phyloP scores from a whole-genome alignment of 2,888 invertebrate species.

The Dysmachus trigonus region DNA sequence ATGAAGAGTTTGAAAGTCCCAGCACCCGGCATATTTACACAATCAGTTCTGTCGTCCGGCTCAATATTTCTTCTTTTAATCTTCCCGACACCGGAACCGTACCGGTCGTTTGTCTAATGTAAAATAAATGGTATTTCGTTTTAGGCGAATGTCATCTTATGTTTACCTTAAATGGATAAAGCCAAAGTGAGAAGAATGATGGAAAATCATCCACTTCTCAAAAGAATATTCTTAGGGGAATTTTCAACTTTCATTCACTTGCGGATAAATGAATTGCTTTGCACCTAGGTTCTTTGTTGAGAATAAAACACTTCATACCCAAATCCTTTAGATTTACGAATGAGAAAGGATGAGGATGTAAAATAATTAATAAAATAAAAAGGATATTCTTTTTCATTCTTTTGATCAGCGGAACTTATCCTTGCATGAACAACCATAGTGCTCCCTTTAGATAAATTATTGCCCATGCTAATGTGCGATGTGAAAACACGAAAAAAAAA shows the following conservation, averaged over 20 bases:
- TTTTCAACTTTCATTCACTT: background rate
- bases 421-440: background rate
- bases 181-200: background rate
- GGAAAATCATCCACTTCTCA: background rate
- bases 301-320: background rate
- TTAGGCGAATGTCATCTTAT: slow-evolving; percentile 11
- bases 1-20: slow-evolving; percentile 97
- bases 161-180: background rate
- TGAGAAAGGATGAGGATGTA: background rate
- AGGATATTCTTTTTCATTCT: too few relatives aligned
- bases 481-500: background rate
- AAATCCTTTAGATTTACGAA: background rate
- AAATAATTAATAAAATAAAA: background rate
- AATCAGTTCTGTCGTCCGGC: slow-evolving; percentile 11
- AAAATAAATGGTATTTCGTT: slow-evolving; percentile 38
- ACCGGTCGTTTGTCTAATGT: slow-evolving; percentile 38
- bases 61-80: slow-evolving; percentile 35
- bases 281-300: background rate
- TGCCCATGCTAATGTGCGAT: too few relatives aligned
- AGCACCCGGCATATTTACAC: slow-evolving; percentile 80
- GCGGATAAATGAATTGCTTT: background rate
- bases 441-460: too few relatives aligned
- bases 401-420: too few relatives aligned
- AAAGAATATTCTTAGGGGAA: background rate
- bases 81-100: slow-evolving; percentile 37